Evolutionary conservation across 2,113 vertebrate genomes (phyloP).

Genomic region (Trematocara stigmaticum): DNA sequence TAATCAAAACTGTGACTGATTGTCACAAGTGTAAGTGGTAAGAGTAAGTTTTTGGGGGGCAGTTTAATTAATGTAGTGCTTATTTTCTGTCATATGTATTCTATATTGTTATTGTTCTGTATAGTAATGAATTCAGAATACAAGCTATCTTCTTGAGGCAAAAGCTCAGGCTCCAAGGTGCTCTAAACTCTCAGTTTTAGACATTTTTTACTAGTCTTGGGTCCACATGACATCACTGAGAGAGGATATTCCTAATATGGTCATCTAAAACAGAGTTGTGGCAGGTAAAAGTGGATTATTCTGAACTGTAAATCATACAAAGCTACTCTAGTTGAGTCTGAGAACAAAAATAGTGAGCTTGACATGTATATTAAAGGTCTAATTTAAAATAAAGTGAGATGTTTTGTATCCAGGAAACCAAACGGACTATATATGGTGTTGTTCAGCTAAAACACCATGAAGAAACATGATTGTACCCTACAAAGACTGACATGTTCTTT

Average conservation of each 20-base stretch:
- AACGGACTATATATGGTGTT: background rate
- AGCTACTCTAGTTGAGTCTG: background rate
- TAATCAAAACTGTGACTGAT: background rate
- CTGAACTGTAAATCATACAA: background rate
- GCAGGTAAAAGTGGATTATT: background rate
- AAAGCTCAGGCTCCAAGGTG: background rate
- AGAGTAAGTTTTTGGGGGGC: rapidly evolving
- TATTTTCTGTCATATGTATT: background rate
- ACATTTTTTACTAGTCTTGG: background rate
- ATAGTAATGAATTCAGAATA: background rate
- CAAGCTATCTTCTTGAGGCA: background rate
- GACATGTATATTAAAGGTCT: background rate
- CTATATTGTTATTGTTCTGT: background rate
- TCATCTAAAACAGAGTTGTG: background rate
- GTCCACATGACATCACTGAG: background rate
- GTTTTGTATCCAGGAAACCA: background rate
- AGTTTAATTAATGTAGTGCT: background rate
- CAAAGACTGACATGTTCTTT: background rate
- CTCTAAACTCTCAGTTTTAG: background rate
- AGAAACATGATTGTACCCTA: background rate
- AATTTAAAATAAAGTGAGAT: background rate
- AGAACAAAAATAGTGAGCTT: background rate
- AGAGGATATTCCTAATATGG: background rate
- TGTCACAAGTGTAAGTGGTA: background rate
- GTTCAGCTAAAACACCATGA: background rate